Evolutionary conservation across 1,140 invertebrate species (phyloP), one percentile per base, ranked within the genome.

Genomic region (Lutraria rhynchaena): DNA sequence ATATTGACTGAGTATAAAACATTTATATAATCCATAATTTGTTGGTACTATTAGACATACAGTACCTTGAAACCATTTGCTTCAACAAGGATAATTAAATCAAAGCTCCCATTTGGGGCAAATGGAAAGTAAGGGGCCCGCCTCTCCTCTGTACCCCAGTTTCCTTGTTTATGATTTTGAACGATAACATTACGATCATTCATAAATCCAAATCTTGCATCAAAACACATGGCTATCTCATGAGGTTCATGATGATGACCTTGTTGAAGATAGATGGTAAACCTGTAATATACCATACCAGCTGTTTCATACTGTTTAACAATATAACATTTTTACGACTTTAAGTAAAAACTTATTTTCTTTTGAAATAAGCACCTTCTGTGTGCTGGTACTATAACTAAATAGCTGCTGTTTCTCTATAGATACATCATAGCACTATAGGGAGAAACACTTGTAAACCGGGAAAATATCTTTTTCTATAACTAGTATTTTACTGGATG

Each of bases 111-210:
- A 5, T 96, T 96, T 7, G 94, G 94, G 49, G 92, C 92, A 76
- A 98, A 94, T 1, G 95, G 95, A 85, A 95, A 94, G 65, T 76
- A 83, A 24, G 92, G 93, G 15, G 94, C 94, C 77, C 94, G 93
- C 84, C 95, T 93, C 85, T 96, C 95, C 92, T 97, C 96, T 5
- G 93, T 89, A 22, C 95, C 94, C 96, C 96, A 97, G 82, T 93
- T 94, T 0, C 95, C 95, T 85, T 94, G 94, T 92, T 94, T 95
- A 29, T 94, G 94, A 91, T 96, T 97, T 13, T 96, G 93, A 2
- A 98, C 95, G 11, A 96, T 86, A 15, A 87, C 86, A 29, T 91
- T 89, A 7, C 82, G 67, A 51, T 53, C 46, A 41, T 61, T 41
- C 24, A 55, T 44, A 58, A 49, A 86, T 51, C 33, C 65, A 65